These are phyloP conservation scores for Oncorhynchus kisutch DNA, from an alignment of 2,113 vertebrate species.

Conservation along the genomic window DNA sequence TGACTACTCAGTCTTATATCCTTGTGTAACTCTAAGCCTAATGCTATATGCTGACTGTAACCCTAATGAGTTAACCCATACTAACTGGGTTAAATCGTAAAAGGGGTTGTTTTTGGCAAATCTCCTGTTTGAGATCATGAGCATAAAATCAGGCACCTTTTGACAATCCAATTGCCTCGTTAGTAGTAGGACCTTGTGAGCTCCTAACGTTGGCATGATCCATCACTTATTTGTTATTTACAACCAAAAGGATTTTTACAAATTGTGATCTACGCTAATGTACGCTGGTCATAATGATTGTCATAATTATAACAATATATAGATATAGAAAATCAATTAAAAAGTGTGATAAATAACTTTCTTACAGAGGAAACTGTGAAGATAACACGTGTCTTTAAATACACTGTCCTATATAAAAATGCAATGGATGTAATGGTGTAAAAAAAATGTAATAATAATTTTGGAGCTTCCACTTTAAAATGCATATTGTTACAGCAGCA, in stretches of 20 bases:
- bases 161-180: slow-evolving; percentile 2
- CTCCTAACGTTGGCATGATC: background rate
- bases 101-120: slow-evolving; percentile 29
- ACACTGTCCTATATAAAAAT: background rate
- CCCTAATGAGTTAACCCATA: background rate
- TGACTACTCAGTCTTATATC: background rate
- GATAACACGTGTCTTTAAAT: slow-evolving; percentile 1
- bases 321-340: background rate
- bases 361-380: slow-evolving; percentile 7
- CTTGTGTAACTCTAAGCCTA: background rate
- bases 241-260: background rate
- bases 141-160: slow-evolving; percentile 17
- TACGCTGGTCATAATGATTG: slow-evolving; percentile 2
- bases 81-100: background rate
- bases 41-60: background rate
- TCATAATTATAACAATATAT: background rate
- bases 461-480: slow-evolving; percentile 35
- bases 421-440: slow-evolving; percentile 2
- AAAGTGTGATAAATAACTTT: slow-evolving; percentile 5
- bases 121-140: slow-evolving; percentile 25
- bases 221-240: background rate
- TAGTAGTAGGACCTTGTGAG: background rate
- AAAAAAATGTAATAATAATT: slow-evolving; percentile 23
- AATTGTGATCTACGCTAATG: background rate
- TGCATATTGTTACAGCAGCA: slow-evolving; percentile 42